phyloP scores from a whole-genome alignment of 1,140 invertebrate species.

The Drosophila erecta region DNA sequence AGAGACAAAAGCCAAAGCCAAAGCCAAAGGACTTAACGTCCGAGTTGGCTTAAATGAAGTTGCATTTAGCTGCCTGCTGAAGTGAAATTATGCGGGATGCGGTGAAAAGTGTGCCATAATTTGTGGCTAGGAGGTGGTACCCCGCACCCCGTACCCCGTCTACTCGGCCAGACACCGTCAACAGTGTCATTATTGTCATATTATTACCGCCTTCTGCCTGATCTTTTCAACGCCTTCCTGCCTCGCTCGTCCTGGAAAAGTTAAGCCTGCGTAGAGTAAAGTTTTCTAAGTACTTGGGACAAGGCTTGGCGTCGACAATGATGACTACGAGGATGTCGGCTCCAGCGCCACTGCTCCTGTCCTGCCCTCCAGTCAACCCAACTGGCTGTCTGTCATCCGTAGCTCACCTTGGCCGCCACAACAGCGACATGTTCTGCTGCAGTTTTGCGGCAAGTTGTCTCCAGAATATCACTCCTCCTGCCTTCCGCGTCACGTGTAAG shows the following conservation, averaged over 20 bases:
- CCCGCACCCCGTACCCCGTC: background rate
- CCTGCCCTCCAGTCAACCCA: background rate
- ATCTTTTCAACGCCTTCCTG: background rate
- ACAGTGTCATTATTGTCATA: constrained; percentile 75
- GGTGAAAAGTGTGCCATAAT: constrained; percentile 41
- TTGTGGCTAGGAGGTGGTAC: constrained; percentile 10
- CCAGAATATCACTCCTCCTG: background rate
- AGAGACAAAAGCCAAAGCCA: constrained; percentile 34
- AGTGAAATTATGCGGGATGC: constrained; percentile 40
- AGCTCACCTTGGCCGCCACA: constrained; percentile 59
- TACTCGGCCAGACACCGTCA: constrained; percentile 34
- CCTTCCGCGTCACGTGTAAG: constrained; percentile 29
- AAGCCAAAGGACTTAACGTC: constrained; percentile 36
- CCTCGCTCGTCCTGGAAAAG: constrained; percentile 30
- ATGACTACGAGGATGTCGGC: constrained; percentile 31
- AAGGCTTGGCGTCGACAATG: constrained; percentile 30
- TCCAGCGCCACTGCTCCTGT: background rate
- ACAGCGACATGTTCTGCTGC: constrained; percentile 64
- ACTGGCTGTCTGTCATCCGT: constrained; percentile 59
- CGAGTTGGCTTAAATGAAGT: constrained; percentile 29
- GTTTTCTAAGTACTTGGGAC: constrained; percentile 69
- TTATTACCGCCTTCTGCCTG: constrained; percentile 57
- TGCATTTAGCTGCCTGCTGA: constrained; percentile 8
- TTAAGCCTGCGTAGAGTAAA: constrained; percentile 71
- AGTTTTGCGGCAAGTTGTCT: constrained; percentile 51